A percentile compares a stretch with the other conserved stretches of the same genome.
Evolutionary conservation across 2,888 invertebrate genomes (phyloP).

Genomic region (Zelleria hepariella): DNA sequence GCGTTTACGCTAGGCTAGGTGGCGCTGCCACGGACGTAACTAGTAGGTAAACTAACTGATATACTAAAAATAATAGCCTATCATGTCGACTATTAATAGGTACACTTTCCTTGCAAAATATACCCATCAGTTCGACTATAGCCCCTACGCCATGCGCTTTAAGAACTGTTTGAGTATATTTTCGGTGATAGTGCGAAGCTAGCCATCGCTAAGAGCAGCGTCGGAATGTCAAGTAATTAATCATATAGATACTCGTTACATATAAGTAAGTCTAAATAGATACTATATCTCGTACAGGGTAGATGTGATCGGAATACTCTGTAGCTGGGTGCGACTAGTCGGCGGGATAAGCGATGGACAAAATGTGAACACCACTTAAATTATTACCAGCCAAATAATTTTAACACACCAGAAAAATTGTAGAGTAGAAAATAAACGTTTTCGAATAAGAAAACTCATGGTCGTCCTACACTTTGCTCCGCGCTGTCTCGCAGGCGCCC

Average conservation of each 20-base stretch:
- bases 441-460: neutral
- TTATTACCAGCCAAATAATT: neutral
- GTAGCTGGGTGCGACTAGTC: constrained; percentile 51
- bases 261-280: constrained; percentile 56
- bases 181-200: constrained; percentile 16
- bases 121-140: neutral
- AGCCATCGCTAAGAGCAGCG: constrained; percentile 41
- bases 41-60: constrained; percentile 41
- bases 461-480: neutral
- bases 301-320: constrained; percentile 66
- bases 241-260: constrained; percentile 56
- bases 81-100: constrained; percentile 33
- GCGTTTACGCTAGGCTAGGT: constrained; percentile 67
- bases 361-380: neutral
- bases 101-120: neutral
- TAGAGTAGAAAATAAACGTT: too few relatives aligned
- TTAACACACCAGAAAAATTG: too few relatives aligned
- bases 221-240: constrained; percentile 39
- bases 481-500: neutral
- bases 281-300: constrained; percentile 69
- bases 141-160: neutral
- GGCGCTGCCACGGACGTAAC: constrained; percentile 57
- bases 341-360: constrained; percentile 9
- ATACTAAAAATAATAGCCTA: constrained; percentile 24
- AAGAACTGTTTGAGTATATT: neutral